Base-by-base conservation (phyloP, 1,140 invertebrate genomes). In the Drosophila repleta region DNA sequence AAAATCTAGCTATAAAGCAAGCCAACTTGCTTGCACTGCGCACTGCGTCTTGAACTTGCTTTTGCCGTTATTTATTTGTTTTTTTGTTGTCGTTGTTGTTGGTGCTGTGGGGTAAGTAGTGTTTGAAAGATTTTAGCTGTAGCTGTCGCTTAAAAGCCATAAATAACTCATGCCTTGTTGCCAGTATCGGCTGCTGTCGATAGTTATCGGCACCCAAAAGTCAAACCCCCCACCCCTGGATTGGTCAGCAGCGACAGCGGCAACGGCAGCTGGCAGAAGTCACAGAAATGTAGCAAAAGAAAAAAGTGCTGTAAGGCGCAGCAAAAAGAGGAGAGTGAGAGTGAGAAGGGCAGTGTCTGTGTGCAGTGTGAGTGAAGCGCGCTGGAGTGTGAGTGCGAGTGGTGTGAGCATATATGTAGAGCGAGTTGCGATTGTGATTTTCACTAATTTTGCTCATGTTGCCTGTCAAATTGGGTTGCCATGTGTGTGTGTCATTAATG, bases 401-500 rank as follows among this genome's bases (percentile, higher is more conserved):
- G 7, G 7, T 29, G 26, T 26, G 20, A 37, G n/a, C n/a, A n/a
- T n/a, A n/a, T n/a, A n/a, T n/a, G n/a, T n/a, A n/a, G n/a, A 56
- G 61, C 43, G 53, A 70, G 68, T 67, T 67, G 53, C 35, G 45
- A 48, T 80, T 85, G 74, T 87, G 82, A 85, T 85, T 85, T 72
- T 67, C 69, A 85, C 82, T 87, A 87, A 87, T 87, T 87, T 87
- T 79, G 83, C 62, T 46, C 78, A 79, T 87, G 82, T 81, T 87
- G 81, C 63, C 81, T 85, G 81, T 87, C 81, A 85, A 85, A 87
- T 85, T 87, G 82, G 82, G 61, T 68, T 87, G 83, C 82, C 82
- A 87, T 88, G 82, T 87, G 82, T 87, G 82, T 67, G 83, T 88
- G 82, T 88, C 82, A 88, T 87, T 87, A 87, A 87, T 87, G 82